A percentile compares a stretch with the other conserved stretches of the same genome.
These are phyloP conservation scores for Mesocricetus auratus DNA, from an alignment of 2,113 vertebrate species.

Conservation along the genomic window DNA sequence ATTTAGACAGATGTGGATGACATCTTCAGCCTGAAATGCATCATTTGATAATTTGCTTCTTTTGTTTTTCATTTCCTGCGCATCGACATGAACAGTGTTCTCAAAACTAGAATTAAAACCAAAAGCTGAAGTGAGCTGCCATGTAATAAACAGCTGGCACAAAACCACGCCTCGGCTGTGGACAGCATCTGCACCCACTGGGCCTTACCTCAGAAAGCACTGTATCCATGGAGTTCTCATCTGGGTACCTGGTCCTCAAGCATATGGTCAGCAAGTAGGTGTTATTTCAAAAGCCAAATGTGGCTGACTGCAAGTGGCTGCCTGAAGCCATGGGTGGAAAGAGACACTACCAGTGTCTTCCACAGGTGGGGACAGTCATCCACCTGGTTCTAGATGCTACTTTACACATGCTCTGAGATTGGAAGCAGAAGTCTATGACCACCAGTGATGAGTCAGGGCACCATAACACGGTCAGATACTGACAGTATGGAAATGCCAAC, in stretches of 20 bases:
- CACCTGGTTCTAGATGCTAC: accelerated
- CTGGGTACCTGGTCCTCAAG: neutral
- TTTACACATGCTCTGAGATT: accelerated
- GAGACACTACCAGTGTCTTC: accelerated
- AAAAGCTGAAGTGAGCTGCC: accelerated
- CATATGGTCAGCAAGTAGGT: neutral
- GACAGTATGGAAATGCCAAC: accelerated
- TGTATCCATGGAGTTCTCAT: neutral
- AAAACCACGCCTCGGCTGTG: accelerated
- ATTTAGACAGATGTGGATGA: neutral
- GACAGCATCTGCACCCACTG: accelerated
- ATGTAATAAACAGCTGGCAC: accelerated
- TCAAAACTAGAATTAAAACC: neutral
- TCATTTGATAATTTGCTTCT: neutral
- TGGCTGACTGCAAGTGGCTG: accelerated
- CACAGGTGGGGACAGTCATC: neutral
- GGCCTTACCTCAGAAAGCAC: neutral
- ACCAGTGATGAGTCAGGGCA: accelerated
- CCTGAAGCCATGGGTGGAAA: neutral
- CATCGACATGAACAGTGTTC: neutral
- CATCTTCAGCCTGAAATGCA: neutral
- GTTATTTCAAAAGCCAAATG: neutral
- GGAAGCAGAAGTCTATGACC: neutral
- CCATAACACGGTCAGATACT: accelerated
- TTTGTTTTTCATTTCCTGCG: neutral